A percentile compares a stretch with the other conserved stretches of the same genome.
phyloP scores from a whole-genome alignment of 2,888 invertebrate genomes.

The Apodemia duryi region DNA sequence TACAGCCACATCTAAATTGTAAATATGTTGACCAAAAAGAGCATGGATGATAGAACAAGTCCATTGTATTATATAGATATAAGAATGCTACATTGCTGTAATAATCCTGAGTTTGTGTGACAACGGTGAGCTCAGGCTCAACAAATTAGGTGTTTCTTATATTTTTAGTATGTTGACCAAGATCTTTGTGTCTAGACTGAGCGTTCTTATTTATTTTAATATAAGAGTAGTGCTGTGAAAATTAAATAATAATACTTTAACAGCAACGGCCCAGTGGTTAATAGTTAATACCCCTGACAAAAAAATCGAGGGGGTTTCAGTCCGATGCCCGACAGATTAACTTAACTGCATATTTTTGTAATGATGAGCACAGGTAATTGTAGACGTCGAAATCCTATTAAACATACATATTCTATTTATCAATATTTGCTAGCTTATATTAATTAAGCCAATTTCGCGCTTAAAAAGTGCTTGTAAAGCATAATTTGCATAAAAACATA shows the following conservation, averaged over 20 bases:
- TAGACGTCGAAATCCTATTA: no score
- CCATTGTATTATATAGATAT: background rate
- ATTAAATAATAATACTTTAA: background rate
- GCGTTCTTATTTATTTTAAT: slow-evolving; percentile 3
- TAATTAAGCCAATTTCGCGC: no score
- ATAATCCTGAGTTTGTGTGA: slow-evolving; percentile 9
- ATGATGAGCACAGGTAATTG: no score
- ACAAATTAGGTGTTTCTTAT: background rate
- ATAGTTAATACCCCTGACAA: background rate
- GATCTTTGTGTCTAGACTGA: background rate
- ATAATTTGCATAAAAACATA: no score
- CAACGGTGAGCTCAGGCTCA: background rate
- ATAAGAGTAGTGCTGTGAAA: background rate
- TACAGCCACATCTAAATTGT: background rate
- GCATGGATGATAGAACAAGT: background rate
- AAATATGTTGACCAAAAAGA: slow-evolving; percentile 20
- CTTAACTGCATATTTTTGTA: background rate
- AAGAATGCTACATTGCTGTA: background rate
- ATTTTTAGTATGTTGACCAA: background rate
- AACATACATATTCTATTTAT: background rate
- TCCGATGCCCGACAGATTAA: background rate
- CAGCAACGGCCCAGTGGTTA: background rate
- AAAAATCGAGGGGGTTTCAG: background rate
- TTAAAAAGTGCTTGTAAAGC: no score
- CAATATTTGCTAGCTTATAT: no score